Conservation (phyloP, 2,113 vertebrate genomes). For the Psittacus erithacus region DNA sequence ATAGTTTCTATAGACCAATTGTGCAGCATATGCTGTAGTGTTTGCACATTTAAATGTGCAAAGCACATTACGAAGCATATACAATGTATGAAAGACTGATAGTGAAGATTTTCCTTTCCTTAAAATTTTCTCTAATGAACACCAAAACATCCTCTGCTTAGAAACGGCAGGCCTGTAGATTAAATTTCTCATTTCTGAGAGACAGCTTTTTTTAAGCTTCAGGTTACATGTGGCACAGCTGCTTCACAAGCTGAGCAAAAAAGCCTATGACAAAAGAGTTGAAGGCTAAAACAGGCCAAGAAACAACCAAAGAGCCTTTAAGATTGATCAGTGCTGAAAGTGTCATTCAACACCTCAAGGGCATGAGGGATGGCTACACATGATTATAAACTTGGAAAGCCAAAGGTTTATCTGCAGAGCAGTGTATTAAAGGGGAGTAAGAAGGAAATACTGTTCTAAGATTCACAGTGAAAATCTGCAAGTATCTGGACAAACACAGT, state of each 20-base stretch:
- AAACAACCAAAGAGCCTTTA: neutral
- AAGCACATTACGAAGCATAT: neutral
- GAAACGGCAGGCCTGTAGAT: neutral
- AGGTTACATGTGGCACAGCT: neutral
- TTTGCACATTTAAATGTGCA: neutral
- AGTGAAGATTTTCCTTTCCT: neutral
- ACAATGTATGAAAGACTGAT: neutral
- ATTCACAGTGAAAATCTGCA: neutral
- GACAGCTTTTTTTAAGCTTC: neutral
- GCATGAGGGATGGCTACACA: fast-evolving
- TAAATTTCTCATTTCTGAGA: neutral
- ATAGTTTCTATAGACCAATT: neutral
- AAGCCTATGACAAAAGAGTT: neutral
- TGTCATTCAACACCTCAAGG: neutral
- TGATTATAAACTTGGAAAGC: neutral
- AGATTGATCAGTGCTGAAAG: fast-evolving
- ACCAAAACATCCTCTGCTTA: neutral
- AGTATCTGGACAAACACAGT: neutral
- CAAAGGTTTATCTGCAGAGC: neutral
- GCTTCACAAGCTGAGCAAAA: neutral
- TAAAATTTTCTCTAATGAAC: neutral
- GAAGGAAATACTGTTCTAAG: neutral
- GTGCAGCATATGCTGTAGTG: neutral
- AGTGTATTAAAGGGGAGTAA: neutral
- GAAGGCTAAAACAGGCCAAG: neutral